phyloP scores from a whole-genome alignment of 2,797 vertebrate genomes.

The Enteromius fasciolatus region DNA sequence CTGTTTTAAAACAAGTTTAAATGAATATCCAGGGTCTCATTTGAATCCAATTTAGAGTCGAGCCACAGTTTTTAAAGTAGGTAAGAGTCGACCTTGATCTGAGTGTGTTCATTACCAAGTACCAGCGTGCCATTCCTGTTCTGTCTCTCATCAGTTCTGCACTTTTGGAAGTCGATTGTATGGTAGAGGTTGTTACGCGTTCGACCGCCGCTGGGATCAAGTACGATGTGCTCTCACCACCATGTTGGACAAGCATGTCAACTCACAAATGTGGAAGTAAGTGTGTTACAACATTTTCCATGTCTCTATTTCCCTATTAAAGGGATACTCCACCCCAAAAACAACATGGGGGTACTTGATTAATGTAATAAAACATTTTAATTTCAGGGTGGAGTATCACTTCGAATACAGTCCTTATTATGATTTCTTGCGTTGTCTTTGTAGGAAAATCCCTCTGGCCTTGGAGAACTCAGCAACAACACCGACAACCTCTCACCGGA shows the following conservation, averaged over 20 bases:
- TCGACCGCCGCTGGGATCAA: constrained; percentile 94
- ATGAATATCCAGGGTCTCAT: neutral
- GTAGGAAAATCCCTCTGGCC: constrained; percentile 95
- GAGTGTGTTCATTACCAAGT: neutral
- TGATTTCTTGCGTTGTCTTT: constrained; percentile 34
- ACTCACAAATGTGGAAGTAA: constrained; percentile 98
- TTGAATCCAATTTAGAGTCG: constrained; percentile 8
- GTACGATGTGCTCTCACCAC: constrained; percentile 90
- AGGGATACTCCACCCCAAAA: neutral
- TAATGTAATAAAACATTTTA: too few species aligned
- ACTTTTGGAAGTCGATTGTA: constrained; percentile 96
- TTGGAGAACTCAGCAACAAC: constrained; percentile 83
- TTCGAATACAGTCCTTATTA: neutral
- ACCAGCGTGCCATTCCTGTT: too few species aligned
- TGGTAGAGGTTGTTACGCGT: constrained; percentile 92
- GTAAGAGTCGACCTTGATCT: neutral
- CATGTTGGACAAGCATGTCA: constrained; percentile 98
- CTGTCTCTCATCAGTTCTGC: constrained; percentile 84
- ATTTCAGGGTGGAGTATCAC: neutral
- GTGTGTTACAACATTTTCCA: constrained; percentile 62
- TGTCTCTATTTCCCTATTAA: neutral
- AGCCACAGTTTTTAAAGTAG: neutral
- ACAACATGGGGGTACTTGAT: too few species aligned
- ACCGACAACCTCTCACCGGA: constrained; percentile 83
- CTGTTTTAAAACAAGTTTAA: neutral